A percentile compares a stretch with the other conserved stretches of the same genome.
phyloP scores from a whole-genome alignment of 2,888 invertebrate genomes.

The Altica lythri region DNA sequence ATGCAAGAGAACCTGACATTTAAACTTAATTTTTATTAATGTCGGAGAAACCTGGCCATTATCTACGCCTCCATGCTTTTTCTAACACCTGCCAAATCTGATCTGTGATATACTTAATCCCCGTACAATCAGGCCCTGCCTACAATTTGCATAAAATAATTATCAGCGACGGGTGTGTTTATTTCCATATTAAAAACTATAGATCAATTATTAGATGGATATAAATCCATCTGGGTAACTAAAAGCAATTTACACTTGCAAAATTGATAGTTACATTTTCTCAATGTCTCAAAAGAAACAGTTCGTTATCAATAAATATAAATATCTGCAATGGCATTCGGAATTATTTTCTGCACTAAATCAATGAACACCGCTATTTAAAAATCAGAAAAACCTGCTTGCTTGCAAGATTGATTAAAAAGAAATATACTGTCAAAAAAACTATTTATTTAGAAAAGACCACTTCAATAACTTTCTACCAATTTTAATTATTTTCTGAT shows the following conservation, averaged over 20 bases:
- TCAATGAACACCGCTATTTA: conserved; percentile 9
- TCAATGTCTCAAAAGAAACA: conserved; percentile 24
- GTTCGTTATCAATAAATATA: conserved; percentile 25
- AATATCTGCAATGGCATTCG: conserved; percentile 14
- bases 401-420: conserved; percentile 11
- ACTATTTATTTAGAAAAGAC: too few relatives aligned
- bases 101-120: conserved; percentile 31
- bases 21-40: conserved; percentile 27
- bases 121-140: conserved; percentile 18
- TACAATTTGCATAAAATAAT: conserved; percentile 34
- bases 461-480: conserved; percentile 21
- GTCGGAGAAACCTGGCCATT: conserved; percentile 25
- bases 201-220: conserved; percentile 38
- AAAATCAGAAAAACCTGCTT: conserved; percentile 9
- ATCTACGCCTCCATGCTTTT: conserved; percentile 27
- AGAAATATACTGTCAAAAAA: conserved; percentile 10
- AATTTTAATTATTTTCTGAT: too few relatives aligned
- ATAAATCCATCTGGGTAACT: conserved; percentile 34
- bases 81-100: conserved; percentile 31
- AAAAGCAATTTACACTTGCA: conserved; percentile 34
- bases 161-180: conserved; percentile 32
- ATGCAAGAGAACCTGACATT: conserved; percentile 26
- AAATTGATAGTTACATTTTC: conserved; percentile 32
- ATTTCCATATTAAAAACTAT: conserved; percentile 36
- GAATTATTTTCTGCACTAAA: conserved; percentile 19